These are phyloP conservation scores for Alligator mississippiensis DNA, from an alignment of 2,113 vertebrate species.

Conservation along the genomic window DNA sequence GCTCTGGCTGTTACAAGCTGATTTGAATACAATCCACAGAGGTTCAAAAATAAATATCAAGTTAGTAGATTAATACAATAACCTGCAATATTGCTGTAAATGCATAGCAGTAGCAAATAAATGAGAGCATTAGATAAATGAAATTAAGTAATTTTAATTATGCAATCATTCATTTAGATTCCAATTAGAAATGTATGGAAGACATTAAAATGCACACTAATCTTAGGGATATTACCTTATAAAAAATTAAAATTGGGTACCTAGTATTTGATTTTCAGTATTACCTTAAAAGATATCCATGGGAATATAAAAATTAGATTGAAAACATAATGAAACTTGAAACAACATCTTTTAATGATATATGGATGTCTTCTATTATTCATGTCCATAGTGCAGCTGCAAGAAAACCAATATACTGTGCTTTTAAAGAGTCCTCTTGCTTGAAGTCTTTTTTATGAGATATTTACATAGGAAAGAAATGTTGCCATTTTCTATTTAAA, in stretches of 20 bases:
- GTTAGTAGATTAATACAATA: slow-evolving; percentile 11
- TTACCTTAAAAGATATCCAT: neutral
- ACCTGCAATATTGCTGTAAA: neutral
- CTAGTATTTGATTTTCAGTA: neutral
- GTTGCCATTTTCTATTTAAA: neutral
- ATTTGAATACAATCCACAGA: slow-evolving; percentile 32
- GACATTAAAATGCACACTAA: neutral
- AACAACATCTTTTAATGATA: neutral
- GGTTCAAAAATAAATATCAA: neutral
- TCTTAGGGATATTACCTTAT: neutral
- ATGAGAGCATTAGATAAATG: slow-evolving; percentile 10
- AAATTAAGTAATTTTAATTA: slow-evolving; percentile 33
- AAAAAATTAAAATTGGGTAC: neutral
- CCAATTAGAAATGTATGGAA: slow-evolving; percentile 16
- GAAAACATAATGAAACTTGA: slow-evolving; percentile 19
- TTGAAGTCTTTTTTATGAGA: neutral
- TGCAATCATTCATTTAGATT: neutral
- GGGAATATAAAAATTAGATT: neutral
- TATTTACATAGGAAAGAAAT: neutral
- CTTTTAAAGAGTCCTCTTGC: slow-evolving; percentile 14
- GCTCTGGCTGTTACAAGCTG: neutral
- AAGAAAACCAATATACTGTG: neutral
- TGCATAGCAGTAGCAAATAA: neutral
- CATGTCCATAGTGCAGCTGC: neutral
- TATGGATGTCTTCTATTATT: neutral